A percentile compares a stretch with the other conserved stretches of the same genome.
These are phyloP conservation scores for Gopherus flavomarginatus DNA, from an alignment of 2,113 vertebrate species.

Conservation along the genomic window DNA sequence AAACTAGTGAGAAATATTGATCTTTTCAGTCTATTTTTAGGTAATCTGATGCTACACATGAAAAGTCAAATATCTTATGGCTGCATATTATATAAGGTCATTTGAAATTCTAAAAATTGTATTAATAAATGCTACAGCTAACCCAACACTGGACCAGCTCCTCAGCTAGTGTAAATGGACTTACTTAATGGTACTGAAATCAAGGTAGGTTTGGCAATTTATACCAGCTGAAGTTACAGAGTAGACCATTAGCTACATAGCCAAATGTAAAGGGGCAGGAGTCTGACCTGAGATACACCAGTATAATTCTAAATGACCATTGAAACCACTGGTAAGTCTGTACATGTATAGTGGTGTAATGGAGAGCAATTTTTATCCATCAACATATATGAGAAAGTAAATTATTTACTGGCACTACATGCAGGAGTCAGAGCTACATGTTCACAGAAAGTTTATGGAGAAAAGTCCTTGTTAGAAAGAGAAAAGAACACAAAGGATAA, in stretches of 20 bases:
- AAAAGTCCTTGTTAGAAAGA: background rate
- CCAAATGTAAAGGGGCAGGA: background rate
- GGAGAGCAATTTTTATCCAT: background rate
- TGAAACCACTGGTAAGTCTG: conserved; percentile 2
- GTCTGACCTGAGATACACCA: background rate
- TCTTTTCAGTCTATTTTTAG: background rate
- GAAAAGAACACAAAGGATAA: background rate
- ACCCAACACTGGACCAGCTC: background rate
- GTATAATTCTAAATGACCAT: background rate
- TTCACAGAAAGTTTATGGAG: background rate
- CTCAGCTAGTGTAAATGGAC: background rate
- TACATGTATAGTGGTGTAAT: background rate
- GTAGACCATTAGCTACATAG: background rate
- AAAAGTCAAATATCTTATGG: conserved; percentile 15
- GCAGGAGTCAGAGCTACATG: background rate
- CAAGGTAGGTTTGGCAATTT: background rate
- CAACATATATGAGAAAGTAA: background rate
- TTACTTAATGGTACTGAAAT: background rate
- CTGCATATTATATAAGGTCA: background rate
- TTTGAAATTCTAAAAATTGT: background rate
- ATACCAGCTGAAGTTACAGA: background rate
- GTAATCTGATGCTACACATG: background rate
- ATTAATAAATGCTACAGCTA: background rate
- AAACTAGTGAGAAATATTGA: conserved; percentile 41
- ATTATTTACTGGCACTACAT: background rate